Evolutionary conservation across 2,797 vertebrate species (phyloP), one percentile per base, ranked within the genome.

Genomic region (Thripadectes ignobilis): DNA sequence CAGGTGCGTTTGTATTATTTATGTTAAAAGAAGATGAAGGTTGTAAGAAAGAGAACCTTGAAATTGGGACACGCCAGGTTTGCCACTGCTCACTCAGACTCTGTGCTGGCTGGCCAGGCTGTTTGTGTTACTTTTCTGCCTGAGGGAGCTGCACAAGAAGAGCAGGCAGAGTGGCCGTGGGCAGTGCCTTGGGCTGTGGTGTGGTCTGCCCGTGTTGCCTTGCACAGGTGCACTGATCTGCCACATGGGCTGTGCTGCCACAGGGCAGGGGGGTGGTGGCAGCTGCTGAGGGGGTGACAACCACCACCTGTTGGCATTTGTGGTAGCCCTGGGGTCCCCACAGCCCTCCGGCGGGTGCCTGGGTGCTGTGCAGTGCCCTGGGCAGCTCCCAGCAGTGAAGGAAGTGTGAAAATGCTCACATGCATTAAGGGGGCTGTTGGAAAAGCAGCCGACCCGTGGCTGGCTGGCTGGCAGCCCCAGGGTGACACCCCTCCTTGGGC

Each of bases 321-420:
- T 52, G 69, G 30, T 20, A 18, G 45, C 49, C 63, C 71, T n/a
- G 57, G 43, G 32, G 48, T 68, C 36, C 39, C 34, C 9, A 0
- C 1, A 5, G 45, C 39, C 22, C 55, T 36, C 34, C 1, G 3
- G 48, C 1, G 1, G 32, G 46, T 36, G 30, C 11, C 23, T 36
- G 71, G 38, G 51, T 51, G 24, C 41, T 9, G 12, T 9, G n/a
- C 49, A 38, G 49, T 29, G 75, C 36, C 58, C 30, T 48, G 36
- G 38, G 59, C 46, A 52, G 69, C 32, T 74, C 38, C 38, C 10
- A 5, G 48, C 20, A 38, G 62, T 32, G 39, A 16, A 13, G 20
- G 29, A 58, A 45, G 18, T 68, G 54, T 65, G 58, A 59, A 63
- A 45, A 67, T 30, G 30, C 30, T 52, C 62, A 4, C 4, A 0